Evolutionary conservation across 2,797 vertebrate species (phyloP).

Genomic region (Gorsachius magnificus): DNA sequence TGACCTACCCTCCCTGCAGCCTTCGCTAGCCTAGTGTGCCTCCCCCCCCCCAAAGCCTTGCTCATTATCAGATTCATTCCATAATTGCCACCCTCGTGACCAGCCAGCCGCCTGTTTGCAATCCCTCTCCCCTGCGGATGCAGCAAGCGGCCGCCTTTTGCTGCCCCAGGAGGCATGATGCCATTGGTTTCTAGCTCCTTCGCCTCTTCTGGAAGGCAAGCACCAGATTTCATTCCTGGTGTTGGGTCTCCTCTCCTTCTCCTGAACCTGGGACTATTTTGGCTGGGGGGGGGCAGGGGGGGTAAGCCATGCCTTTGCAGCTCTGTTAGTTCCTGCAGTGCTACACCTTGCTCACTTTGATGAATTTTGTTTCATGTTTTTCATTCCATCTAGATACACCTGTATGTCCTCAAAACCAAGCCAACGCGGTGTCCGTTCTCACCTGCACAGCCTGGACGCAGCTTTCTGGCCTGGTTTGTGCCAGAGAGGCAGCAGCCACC

Average conservation of each 20-base stretch:
- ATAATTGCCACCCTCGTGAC: neutral
- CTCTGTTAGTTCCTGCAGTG: neutral
- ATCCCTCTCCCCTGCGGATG: neutral
- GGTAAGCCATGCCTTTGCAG: rapidly evolving
- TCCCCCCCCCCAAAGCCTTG: neutral
- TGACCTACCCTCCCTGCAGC: neutral
- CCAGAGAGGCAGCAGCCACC: neutral
- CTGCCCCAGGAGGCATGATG: neutral
- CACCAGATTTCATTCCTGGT: neutral
- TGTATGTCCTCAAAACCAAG: neutral
- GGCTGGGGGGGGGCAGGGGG: neutral
- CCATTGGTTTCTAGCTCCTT: neutral
- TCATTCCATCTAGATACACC: neutral
- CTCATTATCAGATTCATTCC: neutral
- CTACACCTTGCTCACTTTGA: neutral
- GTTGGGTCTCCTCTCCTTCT: neutral
- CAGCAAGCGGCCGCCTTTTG: neutral
- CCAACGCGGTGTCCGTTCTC: neutral
- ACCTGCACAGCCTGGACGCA: neutral
- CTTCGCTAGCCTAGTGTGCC: too few species aligned
- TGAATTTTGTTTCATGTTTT: neutral
- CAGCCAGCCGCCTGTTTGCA: rapidly evolving
- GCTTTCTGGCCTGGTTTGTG: neutral
- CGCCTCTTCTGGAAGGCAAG: neutral
- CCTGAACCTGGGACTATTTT: neutral